Base-by-base conservation (phyloP, 2,888 invertebrate genomes). In the Sisyra nigra region DNA sequence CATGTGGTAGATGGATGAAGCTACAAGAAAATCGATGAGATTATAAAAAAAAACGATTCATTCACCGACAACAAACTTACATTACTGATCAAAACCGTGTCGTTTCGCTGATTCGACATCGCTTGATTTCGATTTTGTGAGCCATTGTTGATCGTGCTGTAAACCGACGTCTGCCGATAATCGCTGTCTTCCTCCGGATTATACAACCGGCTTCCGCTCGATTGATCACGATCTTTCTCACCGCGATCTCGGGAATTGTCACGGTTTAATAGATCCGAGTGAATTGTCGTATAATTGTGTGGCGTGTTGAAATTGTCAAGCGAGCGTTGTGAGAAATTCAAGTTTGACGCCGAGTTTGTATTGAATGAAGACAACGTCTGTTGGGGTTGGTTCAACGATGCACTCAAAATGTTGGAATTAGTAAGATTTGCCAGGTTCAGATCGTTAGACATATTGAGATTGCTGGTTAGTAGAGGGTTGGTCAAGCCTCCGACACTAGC, bases 1-100 rank as follows among this genome's bases (percentile, higher is more conserved):
- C 92, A 94, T 19, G 89, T 89, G 52, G 88, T 86, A 40, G 84
- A 83, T 32, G 81, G 73, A 24, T 96, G 96, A 44, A 94, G 71
- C 91, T 93, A 59, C 24, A 24, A 24, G 24, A 24, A 24, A 24
- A 24, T 3, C 24, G 24, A 5, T 24, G 24, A 24, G 7, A 24
- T 24, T 24, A 24, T 7, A 38, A 39, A 31, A 38, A 35, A 44
- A 24, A 37, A 44, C 40, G 29, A n/a, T n/a, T n/a, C n/a, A n/a
- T n/a, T n/a, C n/a, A n/a, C n/a, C 14, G 42, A 44, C 34, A 34
- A 24, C 33, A 46, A 44, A 65, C 72, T 67, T 61, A 81, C 80
- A 66, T 81, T 81, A 60, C 74, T 75, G 46, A 80, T 74, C 44
- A 79, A 62, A 50, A 81, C 72, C 3, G 78, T 76, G 50, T 77